A percentile compares a stretch with the other conserved stretches of the same genome.
Conservation (phyloP, 2,797 vertebrate species). For the Falco biarmicus region DNA sequence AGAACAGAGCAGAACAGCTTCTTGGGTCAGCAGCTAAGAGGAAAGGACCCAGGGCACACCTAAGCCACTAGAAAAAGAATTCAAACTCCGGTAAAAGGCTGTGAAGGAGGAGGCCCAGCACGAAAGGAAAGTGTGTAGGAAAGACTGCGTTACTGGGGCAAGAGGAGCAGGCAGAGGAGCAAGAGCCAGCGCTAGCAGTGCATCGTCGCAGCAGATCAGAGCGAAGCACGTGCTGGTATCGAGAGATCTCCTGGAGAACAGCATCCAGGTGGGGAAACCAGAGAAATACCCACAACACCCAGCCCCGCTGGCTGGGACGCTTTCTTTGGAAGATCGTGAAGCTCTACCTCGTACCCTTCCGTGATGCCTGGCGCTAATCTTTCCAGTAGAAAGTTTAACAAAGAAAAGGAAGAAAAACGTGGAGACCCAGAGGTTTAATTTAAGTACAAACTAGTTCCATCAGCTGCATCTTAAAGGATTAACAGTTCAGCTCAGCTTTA, state of each 20-base stretch:
- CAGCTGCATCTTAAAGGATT: neutral
- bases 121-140: neutral
- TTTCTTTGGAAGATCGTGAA: accelerated
- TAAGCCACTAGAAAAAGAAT: neutral
- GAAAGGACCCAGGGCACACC: neutral
- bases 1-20: no score
- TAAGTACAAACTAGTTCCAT: neutral
- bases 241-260: neutral
- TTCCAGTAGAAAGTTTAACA: neutral
- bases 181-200: neutral
- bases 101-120: neutral
- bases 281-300: accelerated
- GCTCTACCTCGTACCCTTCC: neutral
- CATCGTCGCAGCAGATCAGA: accelerated
- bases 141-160: neutral
- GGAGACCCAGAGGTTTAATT: neutral
- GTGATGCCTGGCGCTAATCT: neutral
- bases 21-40: neutral
- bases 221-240: accelerated
- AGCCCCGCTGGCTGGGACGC: neutral
- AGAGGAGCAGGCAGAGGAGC: neutral
- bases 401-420: neutral
- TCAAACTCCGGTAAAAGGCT: neutral
- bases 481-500: neutral
- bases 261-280: neutral